Evolutionary conservation across 2,113 vertebrate genomes (phyloP), one percentile per base, ranked within the genome.

Genomic region (Holacanthus passer): DNA sequence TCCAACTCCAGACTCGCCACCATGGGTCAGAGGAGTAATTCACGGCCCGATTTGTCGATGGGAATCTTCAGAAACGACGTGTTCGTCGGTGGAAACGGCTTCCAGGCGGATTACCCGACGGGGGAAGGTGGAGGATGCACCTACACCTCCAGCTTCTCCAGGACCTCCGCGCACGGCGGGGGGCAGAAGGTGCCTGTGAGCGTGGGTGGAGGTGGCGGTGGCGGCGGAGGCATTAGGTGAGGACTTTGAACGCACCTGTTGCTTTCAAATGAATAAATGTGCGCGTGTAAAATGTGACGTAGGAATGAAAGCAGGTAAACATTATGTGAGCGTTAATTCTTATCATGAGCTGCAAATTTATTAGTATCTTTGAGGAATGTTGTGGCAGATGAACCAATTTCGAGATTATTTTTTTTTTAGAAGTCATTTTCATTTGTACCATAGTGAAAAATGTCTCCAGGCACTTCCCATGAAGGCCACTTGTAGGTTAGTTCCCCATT

Each of bases 31-130:
- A 91, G 91, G 50, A 88, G 85, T 58, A 88, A 53, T 39, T 95
- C 95, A 0, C 83, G 93, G 7, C 88, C 79, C 60, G 94, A 96
- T 39, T 77, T 96, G 78, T 3, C 79, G 27, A 48, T 27, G 27
- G 1, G 32, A 0, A 62, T 70, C 37, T 93, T 53, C 7, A 32
- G 89, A 55, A 87, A 69, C 74, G 92, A 93, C 0, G 63, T 74
- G 3, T 75, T 87, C 47, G 2, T 8, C 39, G 76, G 90, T 47
- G 92, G 93, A 6, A 94, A 94, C 86, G 73, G 90, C 66, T 86
- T 63, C 65, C 81, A 73, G 2, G 74, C 39, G 17, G 92, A 93
- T 0, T 75, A 35, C 63, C 85, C 55, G 0, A 29, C 1, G 0
- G 87, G 22, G 7, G 90, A 88, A 12, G 81, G 59, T 35, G 80